Evolutionary conservation across 92 coral and sea anemone genomes (phyloP), one percentile per base, ranked within the genome.

Genomic region (Phenganax subtilis): DNA sequence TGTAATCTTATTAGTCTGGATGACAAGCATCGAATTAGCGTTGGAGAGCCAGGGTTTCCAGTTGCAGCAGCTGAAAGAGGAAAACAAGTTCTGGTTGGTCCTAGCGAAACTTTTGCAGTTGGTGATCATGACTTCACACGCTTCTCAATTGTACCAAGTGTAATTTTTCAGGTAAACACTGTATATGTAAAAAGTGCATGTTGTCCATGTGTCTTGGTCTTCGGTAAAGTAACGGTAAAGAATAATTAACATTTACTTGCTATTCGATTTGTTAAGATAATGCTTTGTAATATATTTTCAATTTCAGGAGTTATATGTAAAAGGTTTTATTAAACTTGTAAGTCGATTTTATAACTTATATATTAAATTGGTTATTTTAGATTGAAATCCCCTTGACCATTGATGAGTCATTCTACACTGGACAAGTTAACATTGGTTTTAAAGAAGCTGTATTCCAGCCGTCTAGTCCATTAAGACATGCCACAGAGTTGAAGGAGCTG

Each of bases 81-180:
- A 47, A 68, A n/a, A 68, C 85, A 82, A 20, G 85, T 82, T 15
- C 0, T 82, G 17, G 85, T 82, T 71, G 85, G 85, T 6, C 31
- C 85, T 1, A 8, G 8, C 75, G 68, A 77, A 57, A 68, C 17
- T 2, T 11, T 64, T 14, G 70, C 31, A 16, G 70, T 64, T 64
- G 70, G 70, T 11, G 70, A 17, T n/a, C 37, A 64, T 64, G 70
- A 64, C 17, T 64, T 64, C 17, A 64, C 70, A 3, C 2, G 17
- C 16, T 64, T 14, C 70, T 11, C 70, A 64, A 14, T 64, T 7
- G 47, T n/a, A 64, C 70, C 70, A 11, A 11, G 9, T 11, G 70
- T 64, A 11, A 64, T 0, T n/a, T 64, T 64, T 64, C 16, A 11
- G 17, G 70, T 16, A 64, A 64, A 71, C 11, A 16, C 12, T 71